phyloP scores from a whole-genome alignment of 2,113 vertebrate genomes.

The Rhabdornis inornatus region DNA sequence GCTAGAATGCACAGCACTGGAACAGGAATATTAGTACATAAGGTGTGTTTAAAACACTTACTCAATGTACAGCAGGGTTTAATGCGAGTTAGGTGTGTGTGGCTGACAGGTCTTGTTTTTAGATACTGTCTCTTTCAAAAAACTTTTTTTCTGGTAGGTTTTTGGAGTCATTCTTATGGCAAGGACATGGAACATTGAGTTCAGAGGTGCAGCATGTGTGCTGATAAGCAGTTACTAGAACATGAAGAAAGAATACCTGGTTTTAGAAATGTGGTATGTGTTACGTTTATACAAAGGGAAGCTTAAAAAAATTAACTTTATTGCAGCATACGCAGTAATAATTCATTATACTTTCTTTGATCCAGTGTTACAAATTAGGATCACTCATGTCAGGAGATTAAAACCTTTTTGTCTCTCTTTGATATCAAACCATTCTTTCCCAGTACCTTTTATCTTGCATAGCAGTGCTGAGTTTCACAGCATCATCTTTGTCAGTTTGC shows the following conservation, averaged over 20 bases:
- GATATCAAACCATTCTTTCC: slow-evolving; percentile 49
- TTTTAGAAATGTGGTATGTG: not conserved
- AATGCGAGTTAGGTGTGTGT: accelerated
- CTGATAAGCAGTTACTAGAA: not conserved
- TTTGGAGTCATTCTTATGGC: not conserved
- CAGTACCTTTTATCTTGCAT: slow-evolving; percentile 45
- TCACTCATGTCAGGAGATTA: slow-evolving; percentile 49
- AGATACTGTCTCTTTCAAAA: not conserved
- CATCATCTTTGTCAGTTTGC: slow-evolving; percentile 10
- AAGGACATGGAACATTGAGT: not conserved
- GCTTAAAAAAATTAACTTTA: not conserved
- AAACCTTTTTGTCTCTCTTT: slow-evolving; percentile 59
- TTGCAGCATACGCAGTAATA: not conserved
- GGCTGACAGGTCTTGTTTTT: not conserved
- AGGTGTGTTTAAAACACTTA: not conserved
- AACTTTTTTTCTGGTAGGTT: not conserved
- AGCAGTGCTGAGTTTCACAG: not conserved
- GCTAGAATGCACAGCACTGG: not conserved
- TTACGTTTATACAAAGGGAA: not conserved
- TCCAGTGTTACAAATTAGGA: slow-evolving; percentile 49
- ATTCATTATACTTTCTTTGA: slow-evolving; percentile 44
- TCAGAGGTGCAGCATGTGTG: not conserved
- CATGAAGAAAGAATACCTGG: not conserved
- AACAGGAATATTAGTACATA: not conserved
- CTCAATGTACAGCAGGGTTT: not conserved